A percentile compares a stretch with the other conserved stretches of the same genome.
phyloP scores from a whole-genome alignment of 2,888 invertebrate genomes.

The Caenorhabditis sulstoni region DNA sequence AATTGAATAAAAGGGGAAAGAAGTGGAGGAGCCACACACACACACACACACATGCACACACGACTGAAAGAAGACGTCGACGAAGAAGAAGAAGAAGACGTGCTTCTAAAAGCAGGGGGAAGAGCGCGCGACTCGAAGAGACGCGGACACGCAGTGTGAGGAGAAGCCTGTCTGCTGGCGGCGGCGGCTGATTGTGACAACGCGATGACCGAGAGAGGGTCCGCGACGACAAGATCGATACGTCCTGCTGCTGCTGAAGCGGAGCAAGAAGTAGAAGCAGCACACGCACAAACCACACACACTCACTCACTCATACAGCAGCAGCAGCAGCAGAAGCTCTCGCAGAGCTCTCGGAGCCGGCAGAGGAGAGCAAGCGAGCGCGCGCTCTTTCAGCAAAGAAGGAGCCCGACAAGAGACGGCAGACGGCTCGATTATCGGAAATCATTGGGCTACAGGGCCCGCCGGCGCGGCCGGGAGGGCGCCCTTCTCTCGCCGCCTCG shows the following conservation, averaged over 20 bases:
- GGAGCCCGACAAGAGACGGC: slow-evolving; percentile 25
- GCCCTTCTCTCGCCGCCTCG: slow-evolving; percentile 31
- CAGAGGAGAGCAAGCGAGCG: neutral
- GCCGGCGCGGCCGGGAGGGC: slow-evolving; percentile 28
- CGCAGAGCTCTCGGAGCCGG: slow-evolving; percentile 28
- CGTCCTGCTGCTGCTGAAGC: slow-evolving; percentile 4
- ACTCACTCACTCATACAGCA: slow-evolving; percentile 21
- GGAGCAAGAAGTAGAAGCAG: slow-evolving; percentile 17
- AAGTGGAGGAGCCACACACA: slow-evolving; percentile 23
- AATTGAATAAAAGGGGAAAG: slow-evolving; percentile 53
- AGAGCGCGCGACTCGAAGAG: neutral
- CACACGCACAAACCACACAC: slow-evolving; percentile 17
- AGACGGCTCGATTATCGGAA: slow-evolving; percentile 66
- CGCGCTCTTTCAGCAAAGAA: neutral
- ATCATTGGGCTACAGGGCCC: slow-evolving; percentile 63
- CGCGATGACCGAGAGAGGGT: slow-evolving; percentile 10
- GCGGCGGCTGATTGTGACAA: slow-evolving; percentile 38
- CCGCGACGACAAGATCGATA: slow-evolving; percentile 42
- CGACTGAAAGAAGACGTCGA: slow-evolving; percentile 9
- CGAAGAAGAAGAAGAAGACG: neutral
- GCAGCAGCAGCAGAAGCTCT: slow-evolving; percentile 2
- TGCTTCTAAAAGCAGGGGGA: neutral
- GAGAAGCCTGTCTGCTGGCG: slow-evolving; percentile 16
- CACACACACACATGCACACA: neutral
- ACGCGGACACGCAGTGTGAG: slow-evolving; percentile 19